A percentile compares a stretch with the other conserved stretches of the same genome.
Conservation (phyloP, 2,888 invertebrate species). For the Caenorhabditis sp. region DNA sequence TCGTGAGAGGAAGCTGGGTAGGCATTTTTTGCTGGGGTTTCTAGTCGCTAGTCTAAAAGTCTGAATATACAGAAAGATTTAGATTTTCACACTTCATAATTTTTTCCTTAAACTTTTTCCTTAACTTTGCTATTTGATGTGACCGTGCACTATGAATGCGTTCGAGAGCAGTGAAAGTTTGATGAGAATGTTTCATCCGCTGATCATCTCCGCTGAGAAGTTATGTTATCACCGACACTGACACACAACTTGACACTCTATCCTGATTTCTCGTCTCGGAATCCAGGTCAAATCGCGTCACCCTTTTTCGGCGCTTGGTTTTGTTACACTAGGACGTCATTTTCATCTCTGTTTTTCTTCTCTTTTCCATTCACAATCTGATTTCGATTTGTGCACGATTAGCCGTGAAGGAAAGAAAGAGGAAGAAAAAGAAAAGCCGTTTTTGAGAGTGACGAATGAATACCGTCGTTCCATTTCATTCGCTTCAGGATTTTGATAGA, state of each 20-base stretch:
- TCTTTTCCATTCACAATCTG: conserved; percentile 39
- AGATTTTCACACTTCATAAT: not conserved
- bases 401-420: conserved; percentile 43
- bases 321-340: conserved; percentile 54
- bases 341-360: conserved; percentile 24
- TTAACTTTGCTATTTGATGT: too few relatives aligned
- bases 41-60: too few relatives aligned
- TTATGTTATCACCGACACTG: conserved; percentile 21
- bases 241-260: conserved; percentile 16
- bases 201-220: not conserved
- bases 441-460: conserved; percentile 54
- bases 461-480: conserved; percentile 49
- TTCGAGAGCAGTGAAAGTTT: conserved; percentile 5
- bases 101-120: too few relatives aligned
- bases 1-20: conserved; percentile 48
- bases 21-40: not conserved
- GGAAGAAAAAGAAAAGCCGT: conserved; percentile 25
- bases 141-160: too few relatives aligned
- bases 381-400: conserved; percentile 61
- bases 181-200: not conserved
- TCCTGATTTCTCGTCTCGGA: conserved; percentile 35
- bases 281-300: conserved; percentile 65
- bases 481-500: conserved; percentile 50
- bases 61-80: too few relatives aligned
- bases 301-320: conserved; percentile 32